Percentiles rank a stretch among this genome's conserved stretches.
These are phyloP conservation scores for Ischnus inquisitorius DNA, from an alignment of 2,888 invertebrate species.

Conservation along the genomic window DNA sequence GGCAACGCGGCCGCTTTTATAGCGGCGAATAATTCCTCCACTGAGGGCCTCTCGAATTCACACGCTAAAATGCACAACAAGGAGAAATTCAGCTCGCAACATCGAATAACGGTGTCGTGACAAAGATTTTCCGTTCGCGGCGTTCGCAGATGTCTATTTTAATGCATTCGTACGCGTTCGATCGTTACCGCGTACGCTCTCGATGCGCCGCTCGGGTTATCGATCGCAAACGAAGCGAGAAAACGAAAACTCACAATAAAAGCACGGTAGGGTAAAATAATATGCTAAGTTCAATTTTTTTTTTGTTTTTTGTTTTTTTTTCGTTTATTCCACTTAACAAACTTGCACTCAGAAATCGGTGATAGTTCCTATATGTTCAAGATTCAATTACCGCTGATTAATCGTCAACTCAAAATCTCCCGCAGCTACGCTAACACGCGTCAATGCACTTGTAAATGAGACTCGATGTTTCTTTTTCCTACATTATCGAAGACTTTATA, in stretches of 20 bases:
- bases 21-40: constrained; percentile 49
- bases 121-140: constrained; percentile 53
- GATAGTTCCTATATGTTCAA: constrained; percentile 38
- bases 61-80: constrained; percentile 40
- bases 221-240: constrained; percentile 50
- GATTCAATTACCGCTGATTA: constrained; percentile 48
- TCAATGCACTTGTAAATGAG: constrained; percentile 60
- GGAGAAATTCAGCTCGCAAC: constrained; percentile 40
- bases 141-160: constrained; percentile 57
- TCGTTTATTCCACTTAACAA: constrained; percentile 52
- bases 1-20: constrained; percentile 41
- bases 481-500: constrained; percentile 71
- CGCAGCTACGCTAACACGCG: constrained; percentile 54
- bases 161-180: constrained; percentile 15
- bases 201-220: constrained; percentile 52
- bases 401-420: constrained; percentile 46
- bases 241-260: constrained; percentile 64
- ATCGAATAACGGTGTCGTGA: constrained; percentile 51
- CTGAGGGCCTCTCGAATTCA: constrained; percentile 48
- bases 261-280: constrained; percentile 61
- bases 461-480: constrained; percentile 61
- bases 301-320: constrained; percentile 30
- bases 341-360: constrained; percentile 54
- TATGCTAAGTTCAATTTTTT: constrained; percentile 50
- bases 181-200: constrained; percentile 42